Conservation (phyloP, 2,797 vertebrate genomes). For the Etheostoma perlongum region DNA sequence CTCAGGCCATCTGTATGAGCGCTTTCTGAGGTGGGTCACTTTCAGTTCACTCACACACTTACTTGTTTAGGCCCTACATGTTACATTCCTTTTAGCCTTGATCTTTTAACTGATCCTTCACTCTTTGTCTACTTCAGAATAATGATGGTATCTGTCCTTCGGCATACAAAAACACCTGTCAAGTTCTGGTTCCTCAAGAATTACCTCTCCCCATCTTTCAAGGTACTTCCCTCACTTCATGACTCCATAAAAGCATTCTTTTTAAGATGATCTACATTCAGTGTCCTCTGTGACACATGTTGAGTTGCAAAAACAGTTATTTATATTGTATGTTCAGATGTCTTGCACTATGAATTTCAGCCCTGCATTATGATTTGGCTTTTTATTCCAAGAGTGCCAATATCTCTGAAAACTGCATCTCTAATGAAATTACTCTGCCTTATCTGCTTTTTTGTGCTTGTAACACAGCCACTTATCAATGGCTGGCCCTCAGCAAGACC, state of each 20-base stretch:
- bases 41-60: slow-evolving; percentile 16
- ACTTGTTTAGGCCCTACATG: neutral
- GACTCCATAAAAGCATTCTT: slow-evolving; percentile 7
- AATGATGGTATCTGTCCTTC: slow-evolving; percentile 98
- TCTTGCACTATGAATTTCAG: neutral
- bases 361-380: neutral
- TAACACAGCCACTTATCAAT: neutral
- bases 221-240: slow-evolving; percentile 81
- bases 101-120: slow-evolving; percentile 21
- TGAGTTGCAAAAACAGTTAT: neutral
- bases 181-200: slow-evolving; percentile 99
- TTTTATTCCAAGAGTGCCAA: neutral
- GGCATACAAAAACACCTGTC: slow-evolving; percentile 92
- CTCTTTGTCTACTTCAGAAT: slow-evolving; percentile 86
- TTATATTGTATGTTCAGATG: slow-evolving; percentile 1
- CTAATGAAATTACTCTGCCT: neutral
- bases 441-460: neutral
- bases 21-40: slow-evolving; percentile 92
- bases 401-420: neutral
- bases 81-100: slow-evolving; percentile 20
- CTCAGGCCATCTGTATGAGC: slow-evolving; percentile 97
- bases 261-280: slow-evolving; percentile 5
- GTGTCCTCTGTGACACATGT: neutral
- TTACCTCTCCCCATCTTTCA: slow-evolving; percentile 97
- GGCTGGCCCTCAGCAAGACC: neutral